Percentiles rank a stretch among this genome's conserved stretches.
These are phyloP conservation scores for Synergus laeviventris DNA, from an alignment of 2,888 invertebrate genomes.

Conservation along the genomic window DNA sequence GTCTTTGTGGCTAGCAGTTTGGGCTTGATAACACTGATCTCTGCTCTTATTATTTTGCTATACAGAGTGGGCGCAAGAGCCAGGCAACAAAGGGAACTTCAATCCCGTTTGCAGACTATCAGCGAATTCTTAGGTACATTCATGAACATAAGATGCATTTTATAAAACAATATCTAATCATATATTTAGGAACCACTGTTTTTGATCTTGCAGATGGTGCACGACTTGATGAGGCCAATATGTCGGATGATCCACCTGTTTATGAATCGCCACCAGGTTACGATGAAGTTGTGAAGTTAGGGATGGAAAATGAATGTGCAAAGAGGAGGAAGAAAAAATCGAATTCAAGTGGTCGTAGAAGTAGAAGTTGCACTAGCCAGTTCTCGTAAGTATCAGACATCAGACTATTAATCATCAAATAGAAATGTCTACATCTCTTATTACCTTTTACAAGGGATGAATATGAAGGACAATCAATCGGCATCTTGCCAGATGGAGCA, in stretches of 20 bases:
- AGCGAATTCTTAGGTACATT: constrained; percentile 81
- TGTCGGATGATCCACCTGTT: constrained; percentile 81
- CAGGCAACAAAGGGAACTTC: constrained; percentile 81
- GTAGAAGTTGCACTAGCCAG: constrained; percentile 61
- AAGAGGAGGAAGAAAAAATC: constrained; percentile 60
- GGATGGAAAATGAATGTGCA: constrained; percentile 75
- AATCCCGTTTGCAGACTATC: constrained; percentile 82
- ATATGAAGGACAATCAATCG: constrained; percentile 44
- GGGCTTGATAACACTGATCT: constrained; percentile 80
- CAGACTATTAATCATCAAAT: neutral
- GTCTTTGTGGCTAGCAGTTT: constrained; percentile 82
- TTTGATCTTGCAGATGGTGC: constrained; percentile 75
- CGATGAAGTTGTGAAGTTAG: constrained; percentile 81
- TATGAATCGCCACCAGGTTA: constrained; percentile 86
- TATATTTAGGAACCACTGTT: constrained; percentile 63
- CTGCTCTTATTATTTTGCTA: constrained; percentile 80
- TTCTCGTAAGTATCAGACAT: constrained; percentile 63
- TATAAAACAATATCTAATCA: constrained; percentile 34
- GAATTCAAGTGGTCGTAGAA: constrained; percentile 56
- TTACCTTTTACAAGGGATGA: constrained; percentile 37
- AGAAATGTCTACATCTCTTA: neutral
- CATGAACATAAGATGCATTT: neutral
- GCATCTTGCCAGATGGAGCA: constrained; percentile 47
- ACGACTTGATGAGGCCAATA: constrained; percentile 76
- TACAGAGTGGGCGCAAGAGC: constrained; percentile 81